Conservation (phyloP, 2,888 invertebrate genomes). For the Macrosiphum euphorbiae region DNA sequence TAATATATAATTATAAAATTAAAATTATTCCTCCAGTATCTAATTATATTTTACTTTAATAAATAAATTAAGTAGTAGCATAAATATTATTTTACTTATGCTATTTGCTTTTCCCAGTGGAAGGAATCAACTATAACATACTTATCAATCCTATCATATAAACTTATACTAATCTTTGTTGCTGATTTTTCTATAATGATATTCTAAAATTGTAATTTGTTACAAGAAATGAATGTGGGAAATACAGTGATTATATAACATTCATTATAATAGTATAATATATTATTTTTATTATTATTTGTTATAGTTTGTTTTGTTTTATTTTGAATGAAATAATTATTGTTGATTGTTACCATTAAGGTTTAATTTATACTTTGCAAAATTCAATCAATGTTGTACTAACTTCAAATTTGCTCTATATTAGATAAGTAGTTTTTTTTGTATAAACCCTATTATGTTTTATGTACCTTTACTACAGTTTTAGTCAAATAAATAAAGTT, state of each 20-base stretch:
- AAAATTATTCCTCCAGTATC: background rate
- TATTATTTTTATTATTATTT: slow-evolving; percentile 19
- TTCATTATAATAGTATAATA: background rate
- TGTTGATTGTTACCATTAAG: slow-evolving; percentile 36
- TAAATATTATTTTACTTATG: background rate
- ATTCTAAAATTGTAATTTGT: background rate
- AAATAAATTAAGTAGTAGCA: background rate
- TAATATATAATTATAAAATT: no score
- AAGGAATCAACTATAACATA: background rate
- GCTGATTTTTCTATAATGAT: background rate
- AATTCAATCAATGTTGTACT: slow-evolving; percentile 38
- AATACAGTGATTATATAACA: background rate
- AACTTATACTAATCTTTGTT: background rate
- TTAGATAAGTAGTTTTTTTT: slow-evolving; percentile 20
- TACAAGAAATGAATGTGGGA: slow-evolving; percentile 15
- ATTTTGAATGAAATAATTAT: slow-evolving; percentile 29
- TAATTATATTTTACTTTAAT: background rate
- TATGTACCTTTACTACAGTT: slow-evolving; percentile 17
- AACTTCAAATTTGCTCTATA: slow-evolving; percentile 29
- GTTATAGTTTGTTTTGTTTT: slow-evolving; percentile 43
- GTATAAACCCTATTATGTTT: background rate
- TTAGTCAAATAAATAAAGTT: slow-evolving; percentile 26
- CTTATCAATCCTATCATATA: background rate
- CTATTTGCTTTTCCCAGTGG: background rate
- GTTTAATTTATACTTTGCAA: slow-evolving; percentile 41